Evolutionary conservation across 2,797 vertebrate genomes (phyloP).

Genomic region (Acestrorhynchus altus): DNA sequence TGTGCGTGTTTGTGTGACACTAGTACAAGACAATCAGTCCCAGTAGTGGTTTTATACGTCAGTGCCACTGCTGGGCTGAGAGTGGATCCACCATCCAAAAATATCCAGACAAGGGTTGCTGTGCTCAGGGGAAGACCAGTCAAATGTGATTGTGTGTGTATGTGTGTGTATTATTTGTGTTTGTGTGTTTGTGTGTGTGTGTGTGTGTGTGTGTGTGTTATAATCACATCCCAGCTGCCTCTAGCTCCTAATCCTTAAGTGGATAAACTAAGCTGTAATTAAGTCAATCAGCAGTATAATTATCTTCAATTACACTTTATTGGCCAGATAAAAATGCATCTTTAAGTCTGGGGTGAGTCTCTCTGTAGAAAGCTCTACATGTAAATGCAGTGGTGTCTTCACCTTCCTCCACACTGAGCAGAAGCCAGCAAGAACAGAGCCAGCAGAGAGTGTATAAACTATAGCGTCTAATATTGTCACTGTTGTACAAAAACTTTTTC

Average conservation of each 20-base stretch:
- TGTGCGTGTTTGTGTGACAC: no score
- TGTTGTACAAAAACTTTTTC: neutral
- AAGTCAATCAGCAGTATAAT: conserved; percentile 73
- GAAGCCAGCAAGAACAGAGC: neutral
- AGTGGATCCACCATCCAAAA: neutral
- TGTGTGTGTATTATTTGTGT: conserved; percentile 57
- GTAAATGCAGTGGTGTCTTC: conserved; percentile 61
- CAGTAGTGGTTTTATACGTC: neutral
- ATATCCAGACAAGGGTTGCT: neutral
- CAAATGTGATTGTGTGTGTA: conserved; percentile 53
- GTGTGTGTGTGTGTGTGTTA: conserved; percentile 50
- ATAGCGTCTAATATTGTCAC: neutral
- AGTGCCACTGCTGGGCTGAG: no score
- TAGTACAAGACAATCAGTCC: neutral
- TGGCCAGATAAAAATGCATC: conserved; percentile 66
- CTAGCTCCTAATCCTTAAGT: conserved; percentile 74
- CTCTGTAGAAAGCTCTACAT: conserved; percentile 51
- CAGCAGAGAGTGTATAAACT: neutral
- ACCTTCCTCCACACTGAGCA: neutral
- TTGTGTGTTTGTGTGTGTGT: conserved; percentile 56
- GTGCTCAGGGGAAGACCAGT: conserved; percentile 53
- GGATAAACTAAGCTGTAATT: conserved; percentile 73
- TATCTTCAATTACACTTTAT: conserved; percentile 69
- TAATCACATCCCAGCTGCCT: conserved; percentile 70
- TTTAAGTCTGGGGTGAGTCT: conserved; percentile 69